A percentile compares a stretch with the other conserved stretches of the same genome.
Evolutionary conservation across 2,888 invertebrate species (phyloP).

Genomic region (Tortrix viridana): DNA sequence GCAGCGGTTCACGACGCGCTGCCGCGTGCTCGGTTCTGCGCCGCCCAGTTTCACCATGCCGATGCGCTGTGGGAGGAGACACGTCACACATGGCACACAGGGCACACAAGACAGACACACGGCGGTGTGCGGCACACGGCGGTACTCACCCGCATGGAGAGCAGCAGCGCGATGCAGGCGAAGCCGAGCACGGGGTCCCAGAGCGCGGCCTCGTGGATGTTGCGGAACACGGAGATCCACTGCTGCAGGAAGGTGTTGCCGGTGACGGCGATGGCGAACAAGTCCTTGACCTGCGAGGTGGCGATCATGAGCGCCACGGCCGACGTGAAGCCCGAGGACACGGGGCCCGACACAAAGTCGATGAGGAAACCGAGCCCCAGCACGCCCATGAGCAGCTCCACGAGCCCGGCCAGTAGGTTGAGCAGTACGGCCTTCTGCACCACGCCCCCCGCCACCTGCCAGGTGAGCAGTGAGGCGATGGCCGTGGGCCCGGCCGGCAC

Average conservation of each 20-base stretch:
- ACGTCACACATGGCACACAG: neutral
- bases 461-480: conserved; percentile 94
- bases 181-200: conserved; percentile 91
- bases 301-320: conserved; percentile 95
- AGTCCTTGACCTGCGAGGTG: conserved; percentile 94
- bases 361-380: conserved; percentile 94
- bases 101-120: neutral
- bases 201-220: conserved; percentile 86
- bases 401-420: conserved; percentile 88
- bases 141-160: conserved; percentile 89
- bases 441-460: conserved; percentile 88
- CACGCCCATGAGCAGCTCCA: conserved; percentile 92
- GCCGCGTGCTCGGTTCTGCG: conserved; percentile 79
- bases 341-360: conserved; percentile 95
- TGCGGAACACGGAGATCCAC: conserved; percentile 88
- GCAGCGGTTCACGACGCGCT: conserved; percentile 85
- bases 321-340: conserved; percentile 95
- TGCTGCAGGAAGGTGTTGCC: conserved; percentile 92
- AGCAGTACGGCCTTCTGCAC: conserved; percentile 90
- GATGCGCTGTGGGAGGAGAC: conserved; percentile 77
- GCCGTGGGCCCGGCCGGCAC: conserved; percentile 97
- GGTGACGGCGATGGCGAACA: conserved; percentile 88
- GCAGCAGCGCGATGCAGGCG: conserved; percentile 88
- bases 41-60: conserved; percentile 86
- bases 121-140: neutral